Percentiles rank a stretch among this genome's conserved stretches.
These are phyloP conservation scores for Neodiprion fabricii DNA, from an alignment of 1,140 invertebrate genomes.

Conservation along the genomic window DNA sequence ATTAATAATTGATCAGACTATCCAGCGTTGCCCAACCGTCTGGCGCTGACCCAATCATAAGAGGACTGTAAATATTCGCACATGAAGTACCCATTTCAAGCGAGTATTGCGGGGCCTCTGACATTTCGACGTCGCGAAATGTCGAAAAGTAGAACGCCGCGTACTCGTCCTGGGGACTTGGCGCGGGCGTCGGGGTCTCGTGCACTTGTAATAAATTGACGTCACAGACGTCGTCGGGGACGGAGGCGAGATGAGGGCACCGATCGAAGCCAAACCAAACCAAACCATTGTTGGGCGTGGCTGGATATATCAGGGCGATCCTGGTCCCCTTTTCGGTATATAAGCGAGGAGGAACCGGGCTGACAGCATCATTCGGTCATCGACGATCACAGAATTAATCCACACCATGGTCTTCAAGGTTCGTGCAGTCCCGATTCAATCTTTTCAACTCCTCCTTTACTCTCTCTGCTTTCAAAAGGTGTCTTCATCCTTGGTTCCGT, in stretches of 20 bases:
- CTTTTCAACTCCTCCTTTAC: too few relatives aligned
- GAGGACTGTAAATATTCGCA: neutral
- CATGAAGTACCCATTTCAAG: neutral
- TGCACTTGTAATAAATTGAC: too few relatives aligned
- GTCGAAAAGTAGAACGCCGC: neutral
- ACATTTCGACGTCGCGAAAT: neutral
- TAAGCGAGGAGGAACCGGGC: slow-evolving; percentile 10
- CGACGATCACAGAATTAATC: slow-evolving; percentile 24
- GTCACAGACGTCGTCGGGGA: too few relatives aligned
- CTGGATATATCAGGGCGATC: neutral
- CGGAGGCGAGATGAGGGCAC: neutral
- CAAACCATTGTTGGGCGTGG: neutral
- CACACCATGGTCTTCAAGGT: slow-evolving; percentile 33
- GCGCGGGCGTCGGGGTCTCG: too few relatives aligned
- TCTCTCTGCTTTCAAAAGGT: too few relatives aligned
- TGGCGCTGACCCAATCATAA: neutral
- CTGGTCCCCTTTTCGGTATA: neutral
- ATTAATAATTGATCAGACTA: neutral
- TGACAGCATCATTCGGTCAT: slow-evolving; percentile 24
- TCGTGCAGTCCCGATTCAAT: slow-evolving; percentile 23
- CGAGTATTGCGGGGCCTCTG: neutral
- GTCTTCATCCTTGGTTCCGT: slow-evolving; percentile 10
- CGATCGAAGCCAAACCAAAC: neutral
- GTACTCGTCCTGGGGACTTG: too few relatives aligned
- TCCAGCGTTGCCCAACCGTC: neutral